A percentile compares a stretch with the other conserved stretches of the same genome.
phyloP scores from a whole-genome alignment of 2,888 invertebrate genomes.

The Chrysolina americana region DNA sequence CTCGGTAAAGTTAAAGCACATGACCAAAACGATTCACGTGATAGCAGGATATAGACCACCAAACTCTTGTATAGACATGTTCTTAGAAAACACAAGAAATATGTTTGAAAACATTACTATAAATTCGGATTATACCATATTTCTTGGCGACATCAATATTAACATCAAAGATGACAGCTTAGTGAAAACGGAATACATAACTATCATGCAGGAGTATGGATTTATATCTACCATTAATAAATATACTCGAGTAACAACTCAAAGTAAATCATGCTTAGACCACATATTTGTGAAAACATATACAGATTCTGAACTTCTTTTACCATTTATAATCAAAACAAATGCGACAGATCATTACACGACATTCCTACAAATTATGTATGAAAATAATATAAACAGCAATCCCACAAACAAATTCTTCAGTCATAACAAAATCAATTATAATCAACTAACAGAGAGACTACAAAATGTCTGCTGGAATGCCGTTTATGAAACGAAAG shows the following conservation, averaged over 20 bases:
- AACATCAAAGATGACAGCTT: slow-evolving; percentile 12
- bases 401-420: slow-evolving; percentile 12
- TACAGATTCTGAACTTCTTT: slow-evolving; percentile 22
- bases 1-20: neutral
- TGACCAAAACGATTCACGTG: slow-evolving; percentile 7
- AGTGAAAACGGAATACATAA: slow-evolving; percentile 15
- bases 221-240: slow-evolving; percentile 11
- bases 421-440: slow-evolving; percentile 10
- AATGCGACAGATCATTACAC: slow-evolving; percentile 23
- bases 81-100: slow-evolving; percentile 11
- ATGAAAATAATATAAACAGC: slow-evolving; percentile 3
- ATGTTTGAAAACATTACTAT: slow-evolving; percentile 11
- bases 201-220: slow-evolving; percentile 10
- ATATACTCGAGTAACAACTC: slow-evolving; percentile 11
- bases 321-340: slow-evolving; percentile 15
- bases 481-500: slow-evolving; percentile 9
- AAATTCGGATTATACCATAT: slow-evolving; percentile 14
- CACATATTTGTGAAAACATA: slow-evolving; percentile 11
- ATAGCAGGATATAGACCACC: slow-evolving; percentile 12
- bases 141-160: slow-evolving; percentile 10
- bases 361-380: slow-evolving; percentile 11
- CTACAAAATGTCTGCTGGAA: slow-evolving; percentile 18
- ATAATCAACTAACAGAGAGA: slow-evolving; percentile 12
- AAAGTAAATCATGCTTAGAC: slow-evolving; percentile 12
- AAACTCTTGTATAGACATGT: neutral